Conservation (phyloP, 2,113 vertebrate genomes). For the Ursus arctos region DNA sequence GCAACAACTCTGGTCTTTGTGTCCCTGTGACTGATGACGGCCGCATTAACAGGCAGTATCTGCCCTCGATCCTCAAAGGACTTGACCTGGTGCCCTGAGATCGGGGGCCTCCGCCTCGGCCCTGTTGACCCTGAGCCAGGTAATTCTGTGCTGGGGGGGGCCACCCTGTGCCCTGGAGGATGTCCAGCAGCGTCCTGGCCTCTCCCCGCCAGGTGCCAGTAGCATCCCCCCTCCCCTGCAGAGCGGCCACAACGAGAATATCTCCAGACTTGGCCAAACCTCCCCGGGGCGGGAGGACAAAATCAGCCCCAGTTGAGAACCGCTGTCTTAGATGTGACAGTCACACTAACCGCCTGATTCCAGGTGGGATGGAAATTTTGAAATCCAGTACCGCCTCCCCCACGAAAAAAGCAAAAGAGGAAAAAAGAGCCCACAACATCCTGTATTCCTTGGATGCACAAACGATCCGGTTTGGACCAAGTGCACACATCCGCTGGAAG, state of each 20-base stretch:
- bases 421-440: not conserved
- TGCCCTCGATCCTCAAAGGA: not conserved
- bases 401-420: not conserved
- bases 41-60: not conserved
- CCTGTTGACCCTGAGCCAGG: rapidly evolving
- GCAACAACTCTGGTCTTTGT: not conserved
- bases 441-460: not conserved
- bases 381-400: not conserved
- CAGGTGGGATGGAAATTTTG: not conserved
- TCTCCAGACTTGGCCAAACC: not conserved
- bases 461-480: not conserved
- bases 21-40: not conserved
- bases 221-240: rapidly evolving
- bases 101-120: rapidly evolving
- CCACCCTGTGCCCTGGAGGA: rapidly evolving
- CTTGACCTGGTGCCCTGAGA: not conserved
- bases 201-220: not conserved
- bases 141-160: rapidly evolving
- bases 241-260: too few relatives aligned
- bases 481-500: not conserved
- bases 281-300: not conserved
- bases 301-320: not conserved
- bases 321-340: not conserved
- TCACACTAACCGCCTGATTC: not conserved
- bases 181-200: not conserved